Percentiles rank a stretch among this genome's conserved stretches.
phyloP scores from a whole-genome alignment of 2,888 invertebrate species.

The Hydraecia micacea region DNA sequence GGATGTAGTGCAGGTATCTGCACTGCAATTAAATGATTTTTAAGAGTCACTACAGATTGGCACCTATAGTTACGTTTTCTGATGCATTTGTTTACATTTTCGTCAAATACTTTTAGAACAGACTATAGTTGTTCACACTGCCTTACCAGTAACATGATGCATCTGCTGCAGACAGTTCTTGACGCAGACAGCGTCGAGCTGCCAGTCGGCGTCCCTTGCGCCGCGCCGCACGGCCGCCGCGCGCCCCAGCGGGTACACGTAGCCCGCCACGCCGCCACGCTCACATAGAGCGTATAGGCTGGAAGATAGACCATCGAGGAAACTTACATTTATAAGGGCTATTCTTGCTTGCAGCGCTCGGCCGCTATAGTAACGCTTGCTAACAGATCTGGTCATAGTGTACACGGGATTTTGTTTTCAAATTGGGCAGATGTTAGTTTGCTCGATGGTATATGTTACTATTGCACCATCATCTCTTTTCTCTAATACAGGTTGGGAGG shows the following conservation, averaged over 20 bases:
- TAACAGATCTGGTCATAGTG: too few species aligned
- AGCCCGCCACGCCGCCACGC: conserved; percentile 78
- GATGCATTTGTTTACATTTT: neutral
- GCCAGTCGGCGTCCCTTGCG: conserved; percentile 79
- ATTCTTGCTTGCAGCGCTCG: too few species aligned
- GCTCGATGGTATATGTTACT: too few species aligned
- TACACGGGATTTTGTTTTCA: too few species aligned
- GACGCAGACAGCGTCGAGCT: conserved; percentile 78
- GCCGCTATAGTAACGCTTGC: too few species aligned
- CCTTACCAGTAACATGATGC: conserved; percentile 76
- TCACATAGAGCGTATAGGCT: conserved; percentile 78
- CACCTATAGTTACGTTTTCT: neutral
- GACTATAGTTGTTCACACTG: neutral
- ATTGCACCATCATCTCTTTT: neutral
- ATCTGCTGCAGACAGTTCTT: conserved; percentile 77
- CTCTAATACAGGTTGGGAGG: neutral
- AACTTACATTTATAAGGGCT: too few species aligned
- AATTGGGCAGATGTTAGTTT: too few species aligned
- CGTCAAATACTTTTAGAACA: neutral
- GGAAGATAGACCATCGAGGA: neutral
- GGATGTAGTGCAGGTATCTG: too few species aligned
- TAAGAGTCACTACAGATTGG: neutral
- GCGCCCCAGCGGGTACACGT: conserved; percentile 77
- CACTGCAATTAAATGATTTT: too few species aligned
- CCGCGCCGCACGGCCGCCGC: conserved; percentile 78